phyloP scores from a whole-genome alignment of 2,888 invertebrate genomes.

The Sphaerophoria rueppellii region DNA sequence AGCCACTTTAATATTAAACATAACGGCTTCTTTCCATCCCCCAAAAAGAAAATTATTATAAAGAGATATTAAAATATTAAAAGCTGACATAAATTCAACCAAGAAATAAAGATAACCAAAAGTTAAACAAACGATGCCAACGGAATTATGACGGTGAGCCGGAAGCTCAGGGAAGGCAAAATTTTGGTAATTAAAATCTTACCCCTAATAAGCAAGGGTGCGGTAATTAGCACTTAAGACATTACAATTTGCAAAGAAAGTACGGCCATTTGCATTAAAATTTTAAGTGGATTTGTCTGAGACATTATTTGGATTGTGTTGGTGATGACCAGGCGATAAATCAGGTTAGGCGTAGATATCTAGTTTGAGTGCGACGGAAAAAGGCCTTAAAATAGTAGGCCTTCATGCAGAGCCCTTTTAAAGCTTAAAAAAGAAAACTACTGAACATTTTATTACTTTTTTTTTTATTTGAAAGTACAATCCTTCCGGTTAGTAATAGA shows the following conservation, averaged over 20 bases:
- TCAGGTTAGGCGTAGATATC: slow-evolving; percentile 34
- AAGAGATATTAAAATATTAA: slow-evolving; percentile 68
- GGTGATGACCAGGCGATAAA: slow-evolving; percentile 11
- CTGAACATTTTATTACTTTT: too few species aligned
- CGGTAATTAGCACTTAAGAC: slow-evolving; percentile 70
- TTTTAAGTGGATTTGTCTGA: slow-evolving; percentile 55
- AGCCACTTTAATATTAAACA: not conserved
- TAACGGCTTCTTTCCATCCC: slow-evolving; percentile 22
- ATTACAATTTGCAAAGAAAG: slow-evolving; percentile 62
- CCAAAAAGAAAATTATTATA: slow-evolving; percentile 48
- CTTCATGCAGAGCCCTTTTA: too few species aligned
- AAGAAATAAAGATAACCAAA: not conserved
- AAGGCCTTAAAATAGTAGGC: too few species aligned
- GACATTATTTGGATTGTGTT: slow-evolving; percentile 16
- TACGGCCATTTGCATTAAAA: slow-evolving; percentile 57
- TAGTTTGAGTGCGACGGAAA: slow-evolving; percentile 18
- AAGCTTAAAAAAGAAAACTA: too few species aligned
- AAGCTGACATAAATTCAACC: slow-evolving; percentile 62
- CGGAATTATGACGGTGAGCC: not conserved
- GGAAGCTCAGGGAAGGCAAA: slow-evolving; percentile 22
- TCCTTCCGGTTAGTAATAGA: too few species aligned
- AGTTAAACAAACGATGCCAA: slow-evolving; percentile 10
- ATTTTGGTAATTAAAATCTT: slow-evolving; percentile 70
- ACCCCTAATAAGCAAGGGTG: slow-evolving; percentile 63
- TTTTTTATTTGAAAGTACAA: too few species aligned